Percentiles rank a stretch among this genome's conserved stretches.
These are phyloP conservation scores for Calcarius ornatus DNA, from an alignment of 2,113 vertebrate genomes.

Conservation along the genomic window DNA sequence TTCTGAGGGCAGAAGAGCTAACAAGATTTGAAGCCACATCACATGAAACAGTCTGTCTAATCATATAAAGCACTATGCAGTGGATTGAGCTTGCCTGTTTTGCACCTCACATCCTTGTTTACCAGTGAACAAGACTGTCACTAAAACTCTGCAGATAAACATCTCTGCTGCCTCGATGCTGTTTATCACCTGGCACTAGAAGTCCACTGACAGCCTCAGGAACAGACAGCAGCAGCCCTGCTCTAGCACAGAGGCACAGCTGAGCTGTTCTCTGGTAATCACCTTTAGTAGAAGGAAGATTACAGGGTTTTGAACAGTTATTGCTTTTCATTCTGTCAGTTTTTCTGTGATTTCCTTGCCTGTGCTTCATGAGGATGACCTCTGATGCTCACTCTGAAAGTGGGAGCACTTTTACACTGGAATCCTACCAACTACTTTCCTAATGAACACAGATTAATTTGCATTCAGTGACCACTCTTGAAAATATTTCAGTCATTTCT, in stretches of 20 bases:
- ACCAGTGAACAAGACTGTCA: neutral
- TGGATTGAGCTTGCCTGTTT: neutral
- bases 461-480: neutral
- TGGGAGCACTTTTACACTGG: neutral
- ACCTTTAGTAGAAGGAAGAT: neutral
- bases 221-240: neutral
- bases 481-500: neutral
- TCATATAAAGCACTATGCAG: neutral
- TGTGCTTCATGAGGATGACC: neutral
- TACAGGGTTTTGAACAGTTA: neutral
- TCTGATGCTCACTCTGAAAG: neutral
- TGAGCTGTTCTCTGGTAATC: neutral
- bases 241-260: neutral
- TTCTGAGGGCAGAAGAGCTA: neutral
- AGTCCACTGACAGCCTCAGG: neutral
- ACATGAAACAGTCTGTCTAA: neutral
- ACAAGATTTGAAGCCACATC: neutral
- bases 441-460: neutral
- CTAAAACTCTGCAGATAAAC: neutral
- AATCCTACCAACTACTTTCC: neutral
- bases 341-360: neutral
- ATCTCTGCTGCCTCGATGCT: neutral
- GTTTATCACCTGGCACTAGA: neutral
- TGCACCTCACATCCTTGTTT: neutral
- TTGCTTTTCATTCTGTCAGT: neutral